A percentile compares a stretch with the other conserved stretches of the same genome.
These are phyloP conservation scores for Kryptopterus vitreolus DNA, from an alignment of 2,797 vertebrate genomes.

Conservation along the genomic window DNA sequence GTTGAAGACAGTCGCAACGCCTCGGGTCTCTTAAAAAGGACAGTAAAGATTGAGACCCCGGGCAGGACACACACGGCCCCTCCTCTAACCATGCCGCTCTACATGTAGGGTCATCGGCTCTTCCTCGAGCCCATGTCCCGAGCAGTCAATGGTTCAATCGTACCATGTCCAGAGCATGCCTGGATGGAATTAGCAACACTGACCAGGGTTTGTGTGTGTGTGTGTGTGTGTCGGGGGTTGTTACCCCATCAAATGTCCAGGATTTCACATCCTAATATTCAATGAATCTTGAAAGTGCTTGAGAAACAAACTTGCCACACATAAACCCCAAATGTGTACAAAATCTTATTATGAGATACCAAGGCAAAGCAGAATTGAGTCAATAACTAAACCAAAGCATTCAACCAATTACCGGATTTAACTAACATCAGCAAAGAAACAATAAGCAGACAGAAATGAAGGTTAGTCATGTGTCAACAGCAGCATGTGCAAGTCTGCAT, in stretches of 20 bases:
- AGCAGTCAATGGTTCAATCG: not conserved
- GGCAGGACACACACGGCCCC: slow-evolving; percentile 37
- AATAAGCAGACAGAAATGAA: not conserved
- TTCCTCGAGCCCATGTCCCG: slow-evolving; percentile 34
- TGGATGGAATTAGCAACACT: slow-evolving; percentile 51
- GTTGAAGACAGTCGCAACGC: slow-evolving; percentile 50
- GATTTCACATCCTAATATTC: not conserved
- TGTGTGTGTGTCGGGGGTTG: too few relatives aligned
- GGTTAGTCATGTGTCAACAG: not conserved
- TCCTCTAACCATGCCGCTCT: slow-evolving; percentile 43
- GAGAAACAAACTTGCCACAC: not conserved
- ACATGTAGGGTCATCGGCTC: slow-evolving; percentile 62
- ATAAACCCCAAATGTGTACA: not conserved
- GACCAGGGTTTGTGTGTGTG: not conserved
- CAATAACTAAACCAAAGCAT: not conserved
- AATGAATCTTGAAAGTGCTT: not conserved
- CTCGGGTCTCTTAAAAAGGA: slow-evolving; percentile 62
- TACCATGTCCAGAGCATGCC: slow-evolving; percentile 17
- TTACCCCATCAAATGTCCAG: not conserved
- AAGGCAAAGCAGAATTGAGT: not conserved
- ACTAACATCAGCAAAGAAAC: not conserved
- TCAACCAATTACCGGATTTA: not conserved
- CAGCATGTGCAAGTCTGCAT: not conserved
- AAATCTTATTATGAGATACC: not conserved
- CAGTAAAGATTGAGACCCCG: slow-evolving; percentile 52